Base-by-base conservation (phyloP, 2,797 vertebrate species). In the Sparus aurata region DNA sequence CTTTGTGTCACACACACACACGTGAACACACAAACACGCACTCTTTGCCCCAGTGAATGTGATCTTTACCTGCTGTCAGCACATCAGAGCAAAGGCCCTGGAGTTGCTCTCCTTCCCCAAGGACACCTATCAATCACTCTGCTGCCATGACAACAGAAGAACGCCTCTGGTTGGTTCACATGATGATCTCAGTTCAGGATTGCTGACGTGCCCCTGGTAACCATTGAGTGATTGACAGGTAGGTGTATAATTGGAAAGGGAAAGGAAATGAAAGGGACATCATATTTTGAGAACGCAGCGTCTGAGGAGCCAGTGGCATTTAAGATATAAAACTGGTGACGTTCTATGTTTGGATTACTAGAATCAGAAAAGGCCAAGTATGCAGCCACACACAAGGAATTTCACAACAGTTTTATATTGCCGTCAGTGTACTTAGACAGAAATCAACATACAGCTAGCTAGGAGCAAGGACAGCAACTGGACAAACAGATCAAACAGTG, bases 111-210 rank as follows among this genome's bases (percentile, higher is more conserved):
- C 27, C 30, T 15, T 75, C 69, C 77, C 68, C 41, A 46, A 68
- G 15, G 70, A 73, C 67, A 30, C 43, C 53, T 7, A 79, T 90
- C 84, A 81, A 82, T 89, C 88, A 88, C 59, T 34, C n/a, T 73
- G 84, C 73, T 22, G 75, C 59, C 54, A 70, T 62, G 73, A 65
- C 65, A 77, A 70, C 74, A 62, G 38, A 72, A 62, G 38, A 20
- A 46, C 8, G 43, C 59, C 65, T 73, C 50, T 1, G 6, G 38
- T 64, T 69, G 54, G 23, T 52, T 54, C 61, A 47, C 8, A 27
- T 67, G 34, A 65, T 12, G 47, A 43, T 68, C 47, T 4, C 49
- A 46, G 22, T 70, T 34, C 15, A 5, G 16, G 30, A 65, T 43
- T 73, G 70, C 22, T 16, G 3, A 15, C 4, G 61, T 59, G 57